Conservation (phyloP, 2,797 vertebrate species). For the Hapalemur alaotrensis region DNA sequence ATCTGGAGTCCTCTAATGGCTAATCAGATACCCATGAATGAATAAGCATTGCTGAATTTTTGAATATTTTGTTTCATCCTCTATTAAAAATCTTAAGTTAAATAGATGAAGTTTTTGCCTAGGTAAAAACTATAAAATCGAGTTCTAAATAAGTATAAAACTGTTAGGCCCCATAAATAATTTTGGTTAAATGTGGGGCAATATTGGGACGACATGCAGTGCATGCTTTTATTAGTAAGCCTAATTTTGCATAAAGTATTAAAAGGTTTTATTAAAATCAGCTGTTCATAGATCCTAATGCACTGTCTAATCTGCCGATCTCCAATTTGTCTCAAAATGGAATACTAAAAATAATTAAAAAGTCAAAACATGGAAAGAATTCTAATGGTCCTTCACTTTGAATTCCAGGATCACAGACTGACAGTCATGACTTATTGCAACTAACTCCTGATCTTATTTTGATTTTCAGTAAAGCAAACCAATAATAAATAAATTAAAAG, state of each 20-base stretch:
- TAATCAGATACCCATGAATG: neutral
- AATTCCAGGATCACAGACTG: slow-evolving; percentile 18
- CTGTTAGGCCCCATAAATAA: neutral
- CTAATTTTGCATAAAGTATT: slow-evolving; percentile 44
- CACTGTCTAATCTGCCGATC: slow-evolving; percentile 7
- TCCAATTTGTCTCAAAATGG: slow-evolving; percentile 25
- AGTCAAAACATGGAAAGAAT: slow-evolving; percentile 20
- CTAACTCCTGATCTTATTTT: slow-evolving; percentile 52
- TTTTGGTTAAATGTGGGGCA: neutral
- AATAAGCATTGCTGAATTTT: slow-evolving; percentile 3
- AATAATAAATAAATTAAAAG: slow-evolving; percentile 72
- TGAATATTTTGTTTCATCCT: neutral
- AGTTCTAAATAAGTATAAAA: slow-evolving; percentile 32
- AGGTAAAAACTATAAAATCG: slow-evolving; percentile 7
- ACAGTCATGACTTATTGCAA: slow-evolving; percentile 47
- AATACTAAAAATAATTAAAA: slow-evolving; percentile 60
- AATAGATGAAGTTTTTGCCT: slow-evolving; percentile 6
- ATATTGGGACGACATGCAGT: neutral
- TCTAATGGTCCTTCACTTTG: slow-evolving; percentile 48
- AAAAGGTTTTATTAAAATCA: slow-evolving; percentile 53
- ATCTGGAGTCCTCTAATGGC: neutral
- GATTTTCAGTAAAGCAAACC: slow-evolving; percentile 56
- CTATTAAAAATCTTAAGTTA: slow-evolving; percentile 34
- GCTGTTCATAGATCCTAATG: slow-evolving; percentile 30
- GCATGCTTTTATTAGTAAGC: slow-evolving; percentile 55